phyloP scores from a whole-genome alignment of 2,888 invertebrate species.

The Epinotia nisella region DNA sequence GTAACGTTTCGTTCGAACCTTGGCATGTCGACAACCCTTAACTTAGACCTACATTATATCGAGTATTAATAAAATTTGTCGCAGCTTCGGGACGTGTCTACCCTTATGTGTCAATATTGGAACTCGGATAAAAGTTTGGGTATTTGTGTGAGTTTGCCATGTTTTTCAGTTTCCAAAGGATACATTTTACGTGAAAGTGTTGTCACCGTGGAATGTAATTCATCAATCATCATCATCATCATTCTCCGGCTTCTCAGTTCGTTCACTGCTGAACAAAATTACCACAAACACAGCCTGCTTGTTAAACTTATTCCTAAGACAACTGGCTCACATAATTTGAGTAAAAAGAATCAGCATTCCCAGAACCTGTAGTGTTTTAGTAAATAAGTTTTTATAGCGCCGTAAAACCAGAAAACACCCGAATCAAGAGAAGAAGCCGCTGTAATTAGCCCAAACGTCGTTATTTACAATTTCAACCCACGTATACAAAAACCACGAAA shows the following conservation, averaged over 20 bases:
- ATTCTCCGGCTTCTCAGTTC: no score
- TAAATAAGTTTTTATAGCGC: slow-evolving; percentile 27
- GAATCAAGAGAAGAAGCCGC: slow-evolving; percentile 7
- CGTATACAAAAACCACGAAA: slow-evolving; percentile 18
- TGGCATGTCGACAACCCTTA: slow-evolving; percentile 18
- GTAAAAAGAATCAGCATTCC: background rate
- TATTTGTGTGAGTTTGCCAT: background rate
- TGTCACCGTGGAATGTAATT: no score
- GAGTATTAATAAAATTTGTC: slow-evolving; percentile 39
- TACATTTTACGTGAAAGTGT: background rate
- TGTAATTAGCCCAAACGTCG: slow-evolving; percentile 33
- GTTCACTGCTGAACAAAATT: no score
- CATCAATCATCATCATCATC: no score
- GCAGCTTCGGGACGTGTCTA: slow-evolving; percentile 1
- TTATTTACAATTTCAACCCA: slow-evolving; percentile 33
- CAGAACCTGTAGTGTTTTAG: background rate
- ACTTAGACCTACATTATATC: slow-evolving; percentile 20
- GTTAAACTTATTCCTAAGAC: background rate
- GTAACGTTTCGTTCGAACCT: background rate
- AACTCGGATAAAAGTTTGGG: slow-evolving; percentile 23
- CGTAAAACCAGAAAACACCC: slow-evolving; percentile 24
- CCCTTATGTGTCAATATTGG: slow-evolving; percentile 32
- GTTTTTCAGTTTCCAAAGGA: slow-evolving; percentile 2
- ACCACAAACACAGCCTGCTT: no score
- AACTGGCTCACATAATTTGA: background rate